Evolutionary conservation across 1,140 invertebrate species (phyloP), one percentile per base, ranked within the genome.

Genomic region (Trachelipus rathkii): DNA sequence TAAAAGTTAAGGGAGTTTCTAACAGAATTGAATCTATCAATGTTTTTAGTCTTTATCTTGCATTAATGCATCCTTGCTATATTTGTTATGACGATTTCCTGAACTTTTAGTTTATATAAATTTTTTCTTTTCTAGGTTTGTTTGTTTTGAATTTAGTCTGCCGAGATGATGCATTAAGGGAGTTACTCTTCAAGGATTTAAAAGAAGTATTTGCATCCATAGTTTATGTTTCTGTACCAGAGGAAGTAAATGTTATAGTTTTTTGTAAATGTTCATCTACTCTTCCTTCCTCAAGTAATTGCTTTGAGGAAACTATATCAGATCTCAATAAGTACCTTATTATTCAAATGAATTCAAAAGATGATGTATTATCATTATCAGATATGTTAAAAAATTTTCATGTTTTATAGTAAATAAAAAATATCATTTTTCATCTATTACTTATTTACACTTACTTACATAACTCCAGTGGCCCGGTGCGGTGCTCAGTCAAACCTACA

Each of bases 71-170:
- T 1, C 33, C 33, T 33, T 33, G 33, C 33, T 33, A 33, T 33
- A 33, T 33, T 33, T 33, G 33, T 33, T 33, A 33, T 3, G 33
- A 6, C 2, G 6, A 33, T 6, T 33, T 33, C 50, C 1, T 60
- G 3, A 60, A 8, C 50, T 8, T 50, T 50, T 19, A 60, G 50
- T 60, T 13, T 15, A 60, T 50, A 60, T 60, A 60, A 3, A 4
- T 3, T 60, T 60, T 15, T 60, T 60, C 19, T 8, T 60, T 15
- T 60, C 19, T 60, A 60, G 50, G 50, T 15, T 60, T 60, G 50
- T 60, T 60, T 60, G 50, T 60, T 15, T 60, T 60, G 50, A 60
- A 60, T 60, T 60, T 60, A 19, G 50, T 60, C 4, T 60, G 50
- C 19, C 50, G 50, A 60, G 50, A 60, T 19, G 11, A 19, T 60